Base-by-base conservation (phyloP, 2,113 vertebrate species). In the Chinchilla lanigera region DNA sequence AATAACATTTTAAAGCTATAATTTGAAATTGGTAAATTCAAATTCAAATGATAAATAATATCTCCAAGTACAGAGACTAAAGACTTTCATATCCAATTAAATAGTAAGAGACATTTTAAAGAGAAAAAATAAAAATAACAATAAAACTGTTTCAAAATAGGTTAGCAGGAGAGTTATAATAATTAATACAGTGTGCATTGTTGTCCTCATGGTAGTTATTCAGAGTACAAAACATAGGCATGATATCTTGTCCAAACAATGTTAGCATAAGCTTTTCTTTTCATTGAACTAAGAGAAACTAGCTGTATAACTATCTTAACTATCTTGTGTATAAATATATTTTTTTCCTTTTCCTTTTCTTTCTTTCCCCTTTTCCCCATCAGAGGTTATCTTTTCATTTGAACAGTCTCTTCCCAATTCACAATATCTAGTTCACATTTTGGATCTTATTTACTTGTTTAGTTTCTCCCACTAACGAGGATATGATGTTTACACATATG, bases 21-120 rank as follows among this genome's bases (percentile, higher is more conserved):
- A 90, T 67, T 85, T 81, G 54, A 97, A 95, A 94, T 61, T 44
- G 58, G 22, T 38, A 80, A 69, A 96, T 96, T 82, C 38, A 90
- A 96, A 90, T 86, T 78, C 9, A n/a, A n/a, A n/a, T n/a, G n/a
- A n/a, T n/a, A n/a, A n/a, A 5, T 73, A 22, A 30, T 85, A 6
- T 41, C 63, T 84, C 44, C 33, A 78, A 7, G 13, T 73, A 71
- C 11, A 83, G 81, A 81, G 67, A 26, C 11, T 69, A 4, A 97
- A n/a, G 58, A 65, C 22, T 67, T 92, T 95, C 69, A 95, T n/a
- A 94, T 16, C 67, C 44, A 71, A 73, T 54, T 83, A 90, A 96
- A 93, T 82, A 44, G n/a, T 93, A 92, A 87, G 9, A 89, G 28
- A 54, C 33, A 82, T 86, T 67, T 67, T 35, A 67, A 67, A 67